Evolutionary conservation across 2,888 invertebrate genomes (phyloP), one percentile per base, ranked within the genome.

Genomic region (Drosophila setosimentum): DNA sequence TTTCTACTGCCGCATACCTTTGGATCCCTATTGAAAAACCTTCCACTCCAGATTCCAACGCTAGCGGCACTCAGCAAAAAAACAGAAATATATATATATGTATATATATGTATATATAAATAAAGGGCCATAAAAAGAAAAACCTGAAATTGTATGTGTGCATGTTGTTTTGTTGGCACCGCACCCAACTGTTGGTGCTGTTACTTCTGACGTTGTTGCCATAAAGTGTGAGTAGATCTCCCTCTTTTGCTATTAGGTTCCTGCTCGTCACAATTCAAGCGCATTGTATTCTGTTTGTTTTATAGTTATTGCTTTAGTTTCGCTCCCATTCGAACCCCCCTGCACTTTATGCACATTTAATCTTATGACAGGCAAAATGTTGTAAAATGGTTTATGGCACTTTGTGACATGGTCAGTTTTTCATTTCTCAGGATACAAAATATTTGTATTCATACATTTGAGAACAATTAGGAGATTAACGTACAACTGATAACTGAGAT

Each of bases 241-340:
- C 57, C 24, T 48, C 55, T 75, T 64, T 30, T 59, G 24, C 54
- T 58, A 50, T 49, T 50, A 11, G 51, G 37, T 70, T 66, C 50
- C 62, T 66, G 45, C 57, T 55, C 21, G 68, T 60, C 68, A 45
- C 77, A 75, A 75, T 83, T 81, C 68, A 74, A 82, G 89, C 82
- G 89, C 87, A 87, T 87, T 85, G 84, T 78, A 59, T 88, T 83
- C 76, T 80, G 81, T 88, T 83, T 89, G 85, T 89, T 86, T 89
- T 89, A 87, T 87, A 89, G 85, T 86, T 86, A 86, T 86, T 86
- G 89, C 89, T 82, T 87, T 81, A 89, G 87, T 85, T 89, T 81
- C 85, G 40, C 69, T 63, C 55, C 54, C 48, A 30, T 59, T 37
- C 51, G 49, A 54, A 29, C 48, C 30, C 53, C 10, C 11, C n/a